Conservation (phyloP, 2,888 invertebrate species). For the Nemurella pictetii region DNA sequence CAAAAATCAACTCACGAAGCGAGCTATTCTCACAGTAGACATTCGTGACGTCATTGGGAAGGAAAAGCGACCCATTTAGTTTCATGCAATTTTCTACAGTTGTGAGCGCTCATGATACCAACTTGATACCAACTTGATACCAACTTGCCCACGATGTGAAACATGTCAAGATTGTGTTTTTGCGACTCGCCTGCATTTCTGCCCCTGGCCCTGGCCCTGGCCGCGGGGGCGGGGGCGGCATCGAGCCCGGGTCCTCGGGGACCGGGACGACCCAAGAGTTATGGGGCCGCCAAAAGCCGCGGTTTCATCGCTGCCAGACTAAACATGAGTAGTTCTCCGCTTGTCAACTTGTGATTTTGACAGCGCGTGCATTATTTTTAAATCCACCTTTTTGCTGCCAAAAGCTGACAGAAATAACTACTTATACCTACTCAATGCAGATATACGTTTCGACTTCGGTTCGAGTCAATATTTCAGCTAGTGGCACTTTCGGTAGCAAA, state of each 20-base stretch:
- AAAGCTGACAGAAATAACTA: neutral
- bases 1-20: no score
- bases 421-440: no score
- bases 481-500: neutral
- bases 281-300: neutral
- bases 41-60: no score
- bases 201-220: neutral
- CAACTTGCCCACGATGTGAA: no score
- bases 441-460: neutral
- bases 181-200: neutral
- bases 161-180: neutral
- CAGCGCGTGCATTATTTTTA: neutral
- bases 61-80: no score
- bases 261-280: neutral
- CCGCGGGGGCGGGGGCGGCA: neutral
- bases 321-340: neutral
- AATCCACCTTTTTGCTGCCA: neutral
- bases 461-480: neutral
- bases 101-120: no score
- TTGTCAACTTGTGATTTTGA: neutral
- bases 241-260: neutral
- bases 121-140: no score
- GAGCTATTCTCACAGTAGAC: no score
- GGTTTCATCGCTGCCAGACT: neutral
- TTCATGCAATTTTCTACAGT: no score